Conservation (phyloP, 1,140 invertebrate species). For the Brachionus paranguensis region DNA sequence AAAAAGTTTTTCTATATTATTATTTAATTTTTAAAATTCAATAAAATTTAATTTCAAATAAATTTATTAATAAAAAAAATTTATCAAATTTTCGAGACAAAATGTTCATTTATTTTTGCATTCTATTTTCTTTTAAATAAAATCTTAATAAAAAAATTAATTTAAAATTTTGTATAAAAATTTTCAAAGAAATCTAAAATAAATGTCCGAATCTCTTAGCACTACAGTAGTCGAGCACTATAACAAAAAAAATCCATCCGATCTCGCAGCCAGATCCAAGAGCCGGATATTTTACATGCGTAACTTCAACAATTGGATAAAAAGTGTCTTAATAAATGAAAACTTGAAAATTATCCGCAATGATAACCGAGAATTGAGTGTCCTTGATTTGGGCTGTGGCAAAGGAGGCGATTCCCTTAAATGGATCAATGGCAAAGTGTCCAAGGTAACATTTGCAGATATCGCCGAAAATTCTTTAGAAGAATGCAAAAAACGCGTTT, state of each 20-base stretch:
- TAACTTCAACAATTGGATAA: constrained; percentile 99
- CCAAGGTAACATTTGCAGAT: constrained; percentile 58
- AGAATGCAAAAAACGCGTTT: constrained; percentile 64
- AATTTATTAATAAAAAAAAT: no score
- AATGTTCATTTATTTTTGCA: not conserved
- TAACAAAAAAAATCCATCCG: not conserved
- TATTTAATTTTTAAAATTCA: no score
- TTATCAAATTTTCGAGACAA: not conserved
- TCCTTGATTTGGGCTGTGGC: constrained; percentile 68
- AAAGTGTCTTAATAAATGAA: constrained; percentile 80
- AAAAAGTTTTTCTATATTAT: no score
- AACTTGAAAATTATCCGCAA: constrained; percentile 45
- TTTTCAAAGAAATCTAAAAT: not conserved
- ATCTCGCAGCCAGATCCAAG: constrained; percentile 62
- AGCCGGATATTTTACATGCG: constrained; percentile 85
- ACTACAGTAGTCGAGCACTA: constrained; percentile 11
- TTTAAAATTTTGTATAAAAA: not conserved
- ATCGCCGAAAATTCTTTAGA: constrained; percentile 84
- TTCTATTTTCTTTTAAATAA: not conserved
- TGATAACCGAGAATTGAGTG: constrained; percentile 47
- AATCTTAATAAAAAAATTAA: not conserved
- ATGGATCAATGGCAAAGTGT: constrained; percentile 68
- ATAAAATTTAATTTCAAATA: no score
- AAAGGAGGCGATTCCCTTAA: constrained; percentile 95
- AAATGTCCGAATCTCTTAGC: constrained; percentile 1